Evolutionary conservation across 2,888 invertebrate genomes (phyloP), one percentile per base, ranked within the genome.

Genomic region (Mesorhabditis sp.): DNA sequence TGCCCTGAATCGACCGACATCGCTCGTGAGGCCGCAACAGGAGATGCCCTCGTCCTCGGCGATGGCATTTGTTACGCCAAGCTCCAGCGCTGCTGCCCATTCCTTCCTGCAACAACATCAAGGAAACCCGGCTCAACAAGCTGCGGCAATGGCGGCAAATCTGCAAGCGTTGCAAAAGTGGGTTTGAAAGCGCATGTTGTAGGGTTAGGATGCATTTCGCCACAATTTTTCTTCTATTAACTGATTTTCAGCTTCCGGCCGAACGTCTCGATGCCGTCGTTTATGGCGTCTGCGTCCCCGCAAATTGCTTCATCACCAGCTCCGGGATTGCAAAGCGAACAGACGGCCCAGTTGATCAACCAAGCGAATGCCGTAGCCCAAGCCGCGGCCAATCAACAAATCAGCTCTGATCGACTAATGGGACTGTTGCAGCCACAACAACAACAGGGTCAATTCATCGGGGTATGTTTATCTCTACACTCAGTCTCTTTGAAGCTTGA

Each of bases 281-380:
- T 50, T 50, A n/a, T 50, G 58, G 7, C 58, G n/a, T 10, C 10
- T 10, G n/a, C 58, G 7, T 50, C 58, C 58, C 58, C 58, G 58
- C 58, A 50, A 50, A 50, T 50, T n/a, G 58, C n/a, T n/a, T 50
- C 58, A 50, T 50, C 58, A 13, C 58, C 58, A 13, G 58, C 58
- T 13, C 58, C 58, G 58, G 58, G 58, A 10, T 10, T n/a, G 7
- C 58, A 10, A 50, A 13, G 10, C 58, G 58, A 50, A 28, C 28
- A 28, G 28, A 28, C 28, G 28, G 28, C 28, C 28, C 28, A 28
- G 28, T 28, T 28, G 28, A 28, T 28, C 28, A 28, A 28, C 28
- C 28, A 28, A 28, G 28, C 28, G 58, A 50, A 50, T n/a, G n/a
- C n/a, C n/a, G 58, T 50, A 13, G 7, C 58, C 58, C 7, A 10